Evolutionary conservation across 2,113 vertebrate genomes (phyloP), one percentile per base, ranked within the genome.

Genomic region (Todiramphus chloris): DNA sequence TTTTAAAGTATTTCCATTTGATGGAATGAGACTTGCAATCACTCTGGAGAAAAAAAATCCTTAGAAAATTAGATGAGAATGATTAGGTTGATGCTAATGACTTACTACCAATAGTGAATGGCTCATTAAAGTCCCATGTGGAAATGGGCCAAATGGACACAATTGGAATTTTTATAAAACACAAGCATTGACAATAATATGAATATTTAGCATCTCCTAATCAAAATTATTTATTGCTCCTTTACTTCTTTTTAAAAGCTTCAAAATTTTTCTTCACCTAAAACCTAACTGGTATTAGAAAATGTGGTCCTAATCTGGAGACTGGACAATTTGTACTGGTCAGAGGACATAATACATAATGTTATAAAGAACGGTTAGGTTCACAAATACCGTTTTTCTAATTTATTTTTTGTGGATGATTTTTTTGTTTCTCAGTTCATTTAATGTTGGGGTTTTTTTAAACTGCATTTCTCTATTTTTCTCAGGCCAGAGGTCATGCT

Each of bases 1-100:
- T 87, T 93, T 90, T 60, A 44, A 70, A 91, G 51, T 91, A 79
- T 82, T 94, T 94, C 39, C 53, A 73, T 74, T 94, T 82, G 69
- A 53, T 91, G 56, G 31, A 91, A 96, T 73, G 66, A 94, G 30
- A 64, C 51, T 83, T 90, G 72, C 53, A 84, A 81, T 94, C 48
- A 91, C 60, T 92, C 73, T 1, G 0, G 27, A 94, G 89, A 16
- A 68, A 94, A 51, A 81, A 82, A 53, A 27, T 83, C 90, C 46
- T 83, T 50, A 35, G 72, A 79, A 43, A 90, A 67, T 86, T 73
- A 92, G n/a, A 76, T 83, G 56, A 30, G 58, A 93, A 91, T 76
- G 77, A 91, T 87, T 79, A 93, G 74, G 58, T 48, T 63, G 35
- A 79, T 93, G 70, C 14, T 87, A 89, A 87, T 93, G 74, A 84